These are phyloP conservation scores for Ciconia boyciana DNA, from an alignment of 2,113 vertebrate species.

Conservation along the genomic window DNA sequence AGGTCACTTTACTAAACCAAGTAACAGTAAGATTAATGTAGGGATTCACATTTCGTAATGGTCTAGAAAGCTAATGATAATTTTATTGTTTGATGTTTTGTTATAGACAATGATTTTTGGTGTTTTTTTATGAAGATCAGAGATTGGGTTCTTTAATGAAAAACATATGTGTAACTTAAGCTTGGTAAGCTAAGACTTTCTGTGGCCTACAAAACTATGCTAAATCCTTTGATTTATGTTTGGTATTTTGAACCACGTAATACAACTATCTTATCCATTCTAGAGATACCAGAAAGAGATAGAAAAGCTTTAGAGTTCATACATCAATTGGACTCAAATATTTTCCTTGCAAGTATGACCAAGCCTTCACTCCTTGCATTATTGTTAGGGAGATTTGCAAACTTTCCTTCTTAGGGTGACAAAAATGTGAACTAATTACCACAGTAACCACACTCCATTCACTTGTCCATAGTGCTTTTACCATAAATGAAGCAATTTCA, in stretches of 20 bases:
- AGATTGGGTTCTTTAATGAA: conserved; percentile 35
- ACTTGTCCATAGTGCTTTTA: not conserved
- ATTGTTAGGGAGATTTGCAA: not conserved
- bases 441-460: not conserved
- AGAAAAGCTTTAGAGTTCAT: not conserved
- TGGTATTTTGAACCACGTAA: not conserved
- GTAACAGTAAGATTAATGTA: conserved; percentile 34
- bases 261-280: not conserved
- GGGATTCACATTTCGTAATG: conserved; percentile 13
- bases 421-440: not conserved
- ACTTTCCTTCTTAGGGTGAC: not conserved
- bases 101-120: conserved; percentile 22
- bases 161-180: conserved; percentile 49
- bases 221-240: conserved; percentile 29
- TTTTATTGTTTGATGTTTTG: conserved; percentile 61
- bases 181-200: conserved; percentile 32
- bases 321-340: not conserved
- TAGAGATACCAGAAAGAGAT: not conserved
- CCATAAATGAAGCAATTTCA: not conserved
- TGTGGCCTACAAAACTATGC: conserved; percentile 24
- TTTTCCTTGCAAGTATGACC: not conserved
- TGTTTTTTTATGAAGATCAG: conserved; percentile 16
- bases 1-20: conserved; percentile 47
- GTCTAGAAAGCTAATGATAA: conserved; percentile 41
- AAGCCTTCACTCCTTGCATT: not conserved